Conservation (phyloP, 2,888 invertebrate genomes). For the Tiphia femorata region DNA sequence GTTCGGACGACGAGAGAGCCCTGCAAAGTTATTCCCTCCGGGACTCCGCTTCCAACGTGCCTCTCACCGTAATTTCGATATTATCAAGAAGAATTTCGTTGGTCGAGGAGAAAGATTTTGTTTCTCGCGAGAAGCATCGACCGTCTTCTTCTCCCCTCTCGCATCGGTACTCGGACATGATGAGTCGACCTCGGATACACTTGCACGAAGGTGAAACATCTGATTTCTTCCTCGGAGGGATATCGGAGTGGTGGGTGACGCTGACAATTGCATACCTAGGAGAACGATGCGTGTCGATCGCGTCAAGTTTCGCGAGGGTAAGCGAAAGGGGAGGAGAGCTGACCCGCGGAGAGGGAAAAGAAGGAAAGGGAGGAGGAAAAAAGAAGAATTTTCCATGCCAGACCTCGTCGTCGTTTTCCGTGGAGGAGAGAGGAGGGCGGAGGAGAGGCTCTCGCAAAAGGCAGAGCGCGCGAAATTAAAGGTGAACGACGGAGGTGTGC, state of each 20-base stretch:
- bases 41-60: too few relatives aligned
- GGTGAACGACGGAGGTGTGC: constrained; percentile 57
- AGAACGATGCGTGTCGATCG: background rate
- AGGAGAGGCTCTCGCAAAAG: constrained; percentile 29
- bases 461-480: constrained; percentile 54
- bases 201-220: too few relatives aligned
- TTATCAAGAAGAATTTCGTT: too few relatives aligned
- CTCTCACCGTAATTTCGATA: too few relatives aligned
- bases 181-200: too few relatives aligned
- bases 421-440: background rate
- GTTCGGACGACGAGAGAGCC: too few relatives aligned
- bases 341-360: background rate
- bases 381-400: background rate
- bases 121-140: too few relatives aligned
- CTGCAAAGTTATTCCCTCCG: too few relatives aligned
- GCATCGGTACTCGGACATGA: too few relatives aligned
- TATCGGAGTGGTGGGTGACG: background rate
- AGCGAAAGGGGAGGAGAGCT: background rate
- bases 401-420: background rate
- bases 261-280: background rate
- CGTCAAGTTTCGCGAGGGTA: background rate
- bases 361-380: background rate
- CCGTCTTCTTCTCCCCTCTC: too few relatives aligned
- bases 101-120: too few relatives aligned
- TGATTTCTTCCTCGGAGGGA: too few relatives aligned